Evolutionary conservation across 1,140 invertebrate genomes (phyloP), one percentile per base, ranked within the genome.

Genomic region (Elymnias hypermnestra): DNA sequence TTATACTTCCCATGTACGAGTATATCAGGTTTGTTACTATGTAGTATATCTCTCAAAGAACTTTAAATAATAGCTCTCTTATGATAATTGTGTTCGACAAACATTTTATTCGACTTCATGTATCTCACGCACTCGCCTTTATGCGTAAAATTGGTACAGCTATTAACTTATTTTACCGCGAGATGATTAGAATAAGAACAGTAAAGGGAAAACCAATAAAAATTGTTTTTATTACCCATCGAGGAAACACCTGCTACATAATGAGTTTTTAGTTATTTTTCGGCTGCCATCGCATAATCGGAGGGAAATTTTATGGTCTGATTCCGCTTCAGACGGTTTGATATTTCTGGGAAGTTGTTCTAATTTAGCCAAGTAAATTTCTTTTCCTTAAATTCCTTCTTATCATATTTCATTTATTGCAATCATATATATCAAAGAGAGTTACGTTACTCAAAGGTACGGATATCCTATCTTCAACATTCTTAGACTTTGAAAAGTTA

Each of bases 171-270:
- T 56, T 47, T 46, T 57, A 53, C 39, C 25, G 39, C 40, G 42
- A 29, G 39, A 54, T 62, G 51, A 62, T 38, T 42, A 43, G 41
- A 61, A 64, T 59, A 69, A 54, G 29, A 33, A 33, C 51, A 57
- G 55, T 66, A 61, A 62, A 70, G 61, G 57, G 39, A 57, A 68
- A 63, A 67, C 46, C 57, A 58, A 68, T 70, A 70, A 66, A 67
- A 64, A 54, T 68, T 60, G 57, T 63, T 68, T 72, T 68, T 33
- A 74, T 63, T 63, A 54, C 43, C 36, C 51, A 49, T 48, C 39
- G 44, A 39, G 43, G 40, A 59, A 64, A 62, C 72, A 75, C 64
- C 72, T 75, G 69, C 53, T 53, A 49, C 57, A 56, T 70, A 75
- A 71, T 68, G 62, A 71, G 60, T 54, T 64, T 67, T 58, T 56